phyloP scores from a whole-genome alignment of 2,113 vertebrate species.

The Microtus oregoni region DNA sequence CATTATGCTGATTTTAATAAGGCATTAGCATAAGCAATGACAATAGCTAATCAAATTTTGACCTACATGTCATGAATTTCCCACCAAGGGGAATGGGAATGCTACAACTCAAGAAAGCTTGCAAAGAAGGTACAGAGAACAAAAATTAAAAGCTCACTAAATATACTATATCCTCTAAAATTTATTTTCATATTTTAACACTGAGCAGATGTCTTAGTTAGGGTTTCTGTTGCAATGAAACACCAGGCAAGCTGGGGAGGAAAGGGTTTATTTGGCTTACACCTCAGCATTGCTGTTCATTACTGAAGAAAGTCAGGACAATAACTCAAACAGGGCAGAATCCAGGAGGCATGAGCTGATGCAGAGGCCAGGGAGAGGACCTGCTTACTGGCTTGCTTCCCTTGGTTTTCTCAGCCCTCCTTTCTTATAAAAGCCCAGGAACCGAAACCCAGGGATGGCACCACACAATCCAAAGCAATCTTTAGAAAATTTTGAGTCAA shows the following conservation, averaged over 20 bases:
- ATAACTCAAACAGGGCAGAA: background rate
- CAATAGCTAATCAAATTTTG: constrained; percentile 22
- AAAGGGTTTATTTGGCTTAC: background rate
- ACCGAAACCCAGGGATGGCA: background rate
- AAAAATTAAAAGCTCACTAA: background rate
- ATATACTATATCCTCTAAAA: background rate
- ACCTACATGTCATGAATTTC: background rate
- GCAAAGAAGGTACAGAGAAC: background rate
- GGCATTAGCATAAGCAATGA: background rate
- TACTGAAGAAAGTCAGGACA: background rate
- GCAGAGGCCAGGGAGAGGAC: background rate
- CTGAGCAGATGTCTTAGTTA: background rate
- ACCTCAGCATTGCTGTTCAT: background rate
- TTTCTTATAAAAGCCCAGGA: background rate
- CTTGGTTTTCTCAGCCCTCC: background rate
- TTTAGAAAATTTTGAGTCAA: too few species aligned
- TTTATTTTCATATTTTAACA: background rate
- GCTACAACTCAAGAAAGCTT: background rate
- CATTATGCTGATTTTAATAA: constrained; percentile 37
- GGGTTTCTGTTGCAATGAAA: background rate
- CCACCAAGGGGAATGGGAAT: background rate
- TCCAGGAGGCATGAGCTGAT: background rate
- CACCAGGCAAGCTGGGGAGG: background rate
- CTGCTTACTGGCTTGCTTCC: background rate
- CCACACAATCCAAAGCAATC: too few species aligned